phyloP scores from a whole-genome alignment of 2,888 invertebrate species.

The Coenonympha glycerion region DNA sequence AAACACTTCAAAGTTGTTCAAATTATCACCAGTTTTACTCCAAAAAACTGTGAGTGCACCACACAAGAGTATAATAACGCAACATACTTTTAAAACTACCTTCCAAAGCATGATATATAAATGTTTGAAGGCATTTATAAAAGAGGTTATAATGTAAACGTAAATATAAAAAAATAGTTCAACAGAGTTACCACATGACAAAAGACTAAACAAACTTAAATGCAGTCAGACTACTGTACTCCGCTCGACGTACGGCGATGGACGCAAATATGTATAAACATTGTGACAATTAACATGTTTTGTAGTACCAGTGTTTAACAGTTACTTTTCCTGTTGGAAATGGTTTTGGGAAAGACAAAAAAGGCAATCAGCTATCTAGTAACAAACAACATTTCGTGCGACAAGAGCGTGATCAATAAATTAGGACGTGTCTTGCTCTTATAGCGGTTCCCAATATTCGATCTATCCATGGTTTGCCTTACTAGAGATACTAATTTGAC shows the following conservation, averaged over 20 bases:
- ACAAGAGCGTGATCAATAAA: slow-evolving; percentile 6
- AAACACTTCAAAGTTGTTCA: slow-evolving; percentile 26
- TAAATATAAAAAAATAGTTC: slow-evolving; percentile 25
- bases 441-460: too few species aligned
- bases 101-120: slow-evolving; percentile 4
- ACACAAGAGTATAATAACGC: slow-evolving; percentile 21
- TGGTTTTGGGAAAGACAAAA: slow-evolving; percentile 40
- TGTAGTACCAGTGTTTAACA: slow-evolving; percentile 59
- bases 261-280: slow-evolving; percentile 50
- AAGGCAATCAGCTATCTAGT: too few species aligned
- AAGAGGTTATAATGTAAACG: slow-evolving; percentile 3
- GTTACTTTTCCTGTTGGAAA: slow-evolving; percentile 45
- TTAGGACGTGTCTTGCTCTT: slow-evolving; percentile 1
- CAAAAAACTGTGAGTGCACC: slow-evolving; percentile 35
- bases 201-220: slow-evolving; percentile 38
- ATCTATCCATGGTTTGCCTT: too few species aligned
- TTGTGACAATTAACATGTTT: slow-evolving; percentile 61
- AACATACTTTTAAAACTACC: slow-evolving; percentile 5
- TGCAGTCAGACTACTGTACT: slow-evolving; percentile 56
- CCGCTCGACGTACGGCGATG: slow-evolving; percentile 35
- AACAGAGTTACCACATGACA: slow-evolving; percentile 40
- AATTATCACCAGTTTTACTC: slow-evolving; percentile 39
- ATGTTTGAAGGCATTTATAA: not conserved
- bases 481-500: too few species aligned
- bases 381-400: slow-evolving; percentile 7